Conservation (phyloP, 2,888 invertebrate species). For the Aporophyla nigra region DNA sequence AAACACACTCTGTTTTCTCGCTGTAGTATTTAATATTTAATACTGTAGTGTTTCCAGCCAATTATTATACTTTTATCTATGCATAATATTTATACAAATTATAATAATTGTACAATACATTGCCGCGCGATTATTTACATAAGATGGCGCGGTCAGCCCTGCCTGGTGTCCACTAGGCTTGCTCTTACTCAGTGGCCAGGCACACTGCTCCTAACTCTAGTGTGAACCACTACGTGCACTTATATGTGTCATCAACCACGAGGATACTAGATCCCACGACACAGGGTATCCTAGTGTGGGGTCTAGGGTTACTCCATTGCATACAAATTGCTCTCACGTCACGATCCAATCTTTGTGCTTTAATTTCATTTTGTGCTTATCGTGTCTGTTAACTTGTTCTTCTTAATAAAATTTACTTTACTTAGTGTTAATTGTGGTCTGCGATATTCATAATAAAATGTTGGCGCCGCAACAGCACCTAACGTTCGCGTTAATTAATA, state of each 20-base stretch:
- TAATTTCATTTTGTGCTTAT: too few species aligned
- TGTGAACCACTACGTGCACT: too few species aligned
- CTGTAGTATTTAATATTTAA: neutral
- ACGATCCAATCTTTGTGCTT: too few species aligned
- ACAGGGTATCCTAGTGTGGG: too few species aligned
- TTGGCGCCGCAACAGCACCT: slow-evolving; percentile 10
- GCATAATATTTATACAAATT: slow-evolving; percentile 28
- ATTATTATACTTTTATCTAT: slow-evolving; percentile 40
- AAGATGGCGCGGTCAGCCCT: neutral
- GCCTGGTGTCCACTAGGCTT: neutral
- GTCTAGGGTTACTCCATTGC: too few species aligned
- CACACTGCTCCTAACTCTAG: neutral
- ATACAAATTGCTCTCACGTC: too few species aligned
- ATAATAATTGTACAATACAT: slow-evolving; percentile 26
- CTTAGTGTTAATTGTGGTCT: too few species aligned
- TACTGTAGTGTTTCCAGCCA: slow-evolving; percentile 1
- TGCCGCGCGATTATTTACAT: neutral
- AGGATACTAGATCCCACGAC: too few species aligned
- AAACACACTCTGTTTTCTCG: slow-evolving; percentile 26
- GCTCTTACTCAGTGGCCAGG: too few species aligned
- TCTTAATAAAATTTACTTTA: too few species aligned
- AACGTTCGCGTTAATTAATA: slow-evolving; percentile 14
- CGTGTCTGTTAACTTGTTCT: too few species aligned
- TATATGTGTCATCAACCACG: too few species aligned
- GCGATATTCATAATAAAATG: neutral